Base-by-base conservation (phyloP, 2,113 vertebrate genomes). In the Agelaius tricolor region DNA sequence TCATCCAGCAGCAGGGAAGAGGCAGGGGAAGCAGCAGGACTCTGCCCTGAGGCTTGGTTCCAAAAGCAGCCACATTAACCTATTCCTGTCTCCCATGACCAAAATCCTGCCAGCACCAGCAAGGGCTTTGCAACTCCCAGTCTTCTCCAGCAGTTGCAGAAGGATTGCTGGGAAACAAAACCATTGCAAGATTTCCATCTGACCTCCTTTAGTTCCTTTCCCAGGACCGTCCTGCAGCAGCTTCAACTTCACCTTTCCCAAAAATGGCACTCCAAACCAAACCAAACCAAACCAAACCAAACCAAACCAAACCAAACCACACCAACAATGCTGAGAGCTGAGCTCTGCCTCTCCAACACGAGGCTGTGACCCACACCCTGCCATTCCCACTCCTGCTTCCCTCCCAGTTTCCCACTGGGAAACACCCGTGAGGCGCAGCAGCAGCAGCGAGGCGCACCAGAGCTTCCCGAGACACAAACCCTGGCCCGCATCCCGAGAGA, bases 41-140 rank as follows among this genome's bases (percentile, higher is more conserved):
- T 86, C 52, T 87, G 95, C 94, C 95, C 92, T 11, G 52, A 65
- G 94, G 95, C 93, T 90, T 35, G 33, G 26, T 66, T 91, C 91
- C 82, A 65, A 95, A 93, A 88, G 77, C 84, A 76, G 75, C 79
- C 62, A 41, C 66, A 21, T 97, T 96, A 96, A 97, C 95, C 74
- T 90, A 6, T 94, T 91, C 89, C 61, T 49, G 0, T 15, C 83
- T 24, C 71, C 73, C 57, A 6, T 7, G 35, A 44, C 78, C 31
- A 55, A 58, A 16, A 4, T 62, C 51, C 55, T 62, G 37, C 58
- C 82, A 62, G 39, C 59, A 67, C 11, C 68, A 93, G 62, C 35
- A 4, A 63, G 61, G 73, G 41, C 57, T 75, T 66, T 24, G 30
- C 11, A 46, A 52, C 67, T 31, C 31, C 2, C 1, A 0, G 4